A percentile compares a stretch with the other conserved stretches of the same genome.
These are phyloP conservation scores for Erebia palarica DNA, from an alignment of 2,888 invertebrate genomes.

Conservation along the genomic window DNA sequence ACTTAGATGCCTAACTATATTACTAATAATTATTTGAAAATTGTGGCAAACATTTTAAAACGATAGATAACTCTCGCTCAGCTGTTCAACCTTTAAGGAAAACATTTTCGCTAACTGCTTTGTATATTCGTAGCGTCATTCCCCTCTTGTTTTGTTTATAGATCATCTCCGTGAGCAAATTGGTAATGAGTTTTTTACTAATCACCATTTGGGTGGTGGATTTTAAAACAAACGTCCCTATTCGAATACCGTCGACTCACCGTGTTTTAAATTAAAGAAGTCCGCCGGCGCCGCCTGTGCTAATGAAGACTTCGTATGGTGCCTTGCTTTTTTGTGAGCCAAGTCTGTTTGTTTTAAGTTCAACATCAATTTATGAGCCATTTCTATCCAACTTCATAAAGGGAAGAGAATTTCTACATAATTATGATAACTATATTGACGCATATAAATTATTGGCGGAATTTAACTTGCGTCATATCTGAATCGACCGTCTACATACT, in stretches of 20 bases:
- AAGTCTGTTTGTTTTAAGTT: slow-evolving; percentile 80
- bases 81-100: slow-evolving; percentile 58
- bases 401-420: too few relatives aligned
- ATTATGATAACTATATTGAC: too few relatives aligned
- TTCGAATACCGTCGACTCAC: slow-evolving; percentile 72
- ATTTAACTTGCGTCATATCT: too few relatives aligned
- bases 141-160: slow-evolving; percentile 66
- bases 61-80: slow-evolving; percentile 49
- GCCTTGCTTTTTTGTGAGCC: slow-evolving; percentile 79
- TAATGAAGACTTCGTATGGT: slow-evolving; percentile 75
- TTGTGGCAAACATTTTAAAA: too few relatives aligned
- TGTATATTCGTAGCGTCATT: slow-evolving; percentile 62
- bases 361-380: slow-evolving; percentile 78
- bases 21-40: too few relatives aligned
- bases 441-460: too few relatives aligned
- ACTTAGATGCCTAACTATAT: too few relatives aligned
- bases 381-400: too few relatives aligned
- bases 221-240: slow-evolving; percentile 53
- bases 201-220: slow-evolving; percentile 48
- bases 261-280: slow-evolving; percentile 58
- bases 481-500: too few relatives aligned
- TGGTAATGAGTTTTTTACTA: slow-evolving; percentile 65
- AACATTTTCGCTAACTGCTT: slow-evolving; percentile 65
- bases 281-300: slow-evolving; percentile 64
- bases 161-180: slow-evolving; percentile 65